A percentile compares a stretch with the other conserved stretches of the same genome.
Conservation (phyloP, 2,797 vertebrate species). For the Trematomus bernacchii region DNA sequence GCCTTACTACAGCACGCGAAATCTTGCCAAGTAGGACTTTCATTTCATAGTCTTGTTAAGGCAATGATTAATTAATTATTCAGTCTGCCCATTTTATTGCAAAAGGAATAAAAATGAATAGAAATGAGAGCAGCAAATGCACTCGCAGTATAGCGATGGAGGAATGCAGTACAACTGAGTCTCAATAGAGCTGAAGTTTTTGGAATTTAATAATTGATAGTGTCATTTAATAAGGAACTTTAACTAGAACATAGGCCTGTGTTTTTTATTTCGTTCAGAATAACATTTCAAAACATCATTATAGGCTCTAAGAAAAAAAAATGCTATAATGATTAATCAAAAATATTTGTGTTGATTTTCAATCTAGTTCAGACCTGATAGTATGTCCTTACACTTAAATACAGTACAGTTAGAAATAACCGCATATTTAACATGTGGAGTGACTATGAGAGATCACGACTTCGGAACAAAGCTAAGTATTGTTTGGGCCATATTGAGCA, state of each 20-base stretch:
- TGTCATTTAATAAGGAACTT: neutral
- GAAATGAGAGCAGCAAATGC: constrained; percentile 48
- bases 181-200: too few species aligned
- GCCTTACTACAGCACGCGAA: constrained; percentile 64
- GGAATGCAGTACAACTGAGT: neutral
- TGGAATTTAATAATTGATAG: neutral
- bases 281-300: neutral
- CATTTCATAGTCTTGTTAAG: constrained; percentile 74
- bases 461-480: neutral
- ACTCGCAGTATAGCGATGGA: neutral
- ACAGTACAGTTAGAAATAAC: neutral
- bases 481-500: neutral
- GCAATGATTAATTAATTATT: constrained; percentile 78
- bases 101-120: constrained; percentile 38
- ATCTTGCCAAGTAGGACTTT: constrained; percentile 58
- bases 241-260: neutral
- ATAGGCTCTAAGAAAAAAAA: too few species aligned
- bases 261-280: neutral
- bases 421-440: neutral
- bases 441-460: neutral
- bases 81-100: constrained; percentile 66
- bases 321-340: neutral
- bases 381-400: neutral
- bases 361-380: neutral
- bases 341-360: neutral